Percentiles rank a stretch among this genome's conserved stretches.
phyloP scores from a whole-genome alignment of 2,797 vertebrate genomes.

The Enteromius anoplus region DNA sequence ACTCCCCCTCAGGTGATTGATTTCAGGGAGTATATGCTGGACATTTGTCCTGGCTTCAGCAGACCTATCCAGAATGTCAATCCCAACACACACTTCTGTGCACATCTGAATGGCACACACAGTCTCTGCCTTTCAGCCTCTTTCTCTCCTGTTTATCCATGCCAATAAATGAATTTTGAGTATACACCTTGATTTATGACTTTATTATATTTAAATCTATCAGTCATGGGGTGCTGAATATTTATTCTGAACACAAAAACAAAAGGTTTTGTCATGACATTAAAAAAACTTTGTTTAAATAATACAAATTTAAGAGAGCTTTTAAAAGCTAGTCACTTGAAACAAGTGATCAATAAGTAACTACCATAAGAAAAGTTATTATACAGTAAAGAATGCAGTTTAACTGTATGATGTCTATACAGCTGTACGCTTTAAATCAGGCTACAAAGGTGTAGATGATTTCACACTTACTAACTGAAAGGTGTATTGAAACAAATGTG shows the following conservation, averaged over 20 bases:
- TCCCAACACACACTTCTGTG: neutral
- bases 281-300: neutral
- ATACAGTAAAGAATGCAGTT: neutral
- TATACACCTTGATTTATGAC: neutral
- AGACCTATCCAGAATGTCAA: neutral
- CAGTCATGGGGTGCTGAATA: neutral
- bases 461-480: neutral
- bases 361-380: neutral
- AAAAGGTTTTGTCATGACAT: neutral
- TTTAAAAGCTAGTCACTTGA: neutral
- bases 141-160: neutral
- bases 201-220: conserved; percentile 3
- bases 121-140: neutral
- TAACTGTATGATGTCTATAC: neutral
- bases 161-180: neutral
- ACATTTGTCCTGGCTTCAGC: neutral
- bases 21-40: conserved; percentile 26
- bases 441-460: neutral
- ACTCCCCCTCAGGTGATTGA: conserved; percentile 25
- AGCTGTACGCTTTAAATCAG: neutral
- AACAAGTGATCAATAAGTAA: too few species aligned
- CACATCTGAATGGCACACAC: neutral
- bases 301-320: neutral
- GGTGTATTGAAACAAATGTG: neutral
- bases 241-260: neutral